phyloP scores from a whole-genome alignment of 2,888 invertebrate species.

The Calameuta filiformis region DNA sequence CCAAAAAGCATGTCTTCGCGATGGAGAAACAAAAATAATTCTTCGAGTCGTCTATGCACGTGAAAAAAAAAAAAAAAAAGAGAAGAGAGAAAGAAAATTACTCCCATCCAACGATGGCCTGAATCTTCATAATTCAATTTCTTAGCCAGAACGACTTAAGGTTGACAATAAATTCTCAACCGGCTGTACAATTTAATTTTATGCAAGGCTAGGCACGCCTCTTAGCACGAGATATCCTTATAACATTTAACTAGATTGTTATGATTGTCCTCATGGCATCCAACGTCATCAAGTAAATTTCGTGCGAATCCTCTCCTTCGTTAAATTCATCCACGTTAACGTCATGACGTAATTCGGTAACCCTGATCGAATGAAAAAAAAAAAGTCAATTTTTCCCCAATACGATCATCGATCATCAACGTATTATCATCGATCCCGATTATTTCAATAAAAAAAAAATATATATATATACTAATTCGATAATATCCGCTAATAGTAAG shows the following conservation, averaged over 20 bases:
- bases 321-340: not conserved
- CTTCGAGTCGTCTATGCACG: not conserved
- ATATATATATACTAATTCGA: too few species aligned
- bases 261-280: conserved; percentile 56
- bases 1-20: not conserved
- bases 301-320: conserved; percentile 37
- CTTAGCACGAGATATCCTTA: conserved; percentile 65
- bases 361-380: not conserved
- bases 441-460: not conserved
- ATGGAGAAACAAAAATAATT: not conserved
- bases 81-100: not conserved
- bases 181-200: conserved; percentile 66
- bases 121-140: not conserved
- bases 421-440: not conserved
- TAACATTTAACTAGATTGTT: conserved; percentile 66
- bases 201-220: conserved; percentile 66
- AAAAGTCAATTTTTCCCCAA: not conserved
- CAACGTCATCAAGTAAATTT: conserved; percentile 38
- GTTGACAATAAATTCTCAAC: conserved; percentile 64
- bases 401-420: not conserved
- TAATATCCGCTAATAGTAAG: too few species aligned
- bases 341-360: not conserved
- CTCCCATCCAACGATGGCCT: not conserved
- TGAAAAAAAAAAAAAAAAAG: too few species aligned
- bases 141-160: conserved; percentile 19